Conservation (phyloP, 1,140 invertebrate species). For the Cherax quadricarinatus region DNA sequence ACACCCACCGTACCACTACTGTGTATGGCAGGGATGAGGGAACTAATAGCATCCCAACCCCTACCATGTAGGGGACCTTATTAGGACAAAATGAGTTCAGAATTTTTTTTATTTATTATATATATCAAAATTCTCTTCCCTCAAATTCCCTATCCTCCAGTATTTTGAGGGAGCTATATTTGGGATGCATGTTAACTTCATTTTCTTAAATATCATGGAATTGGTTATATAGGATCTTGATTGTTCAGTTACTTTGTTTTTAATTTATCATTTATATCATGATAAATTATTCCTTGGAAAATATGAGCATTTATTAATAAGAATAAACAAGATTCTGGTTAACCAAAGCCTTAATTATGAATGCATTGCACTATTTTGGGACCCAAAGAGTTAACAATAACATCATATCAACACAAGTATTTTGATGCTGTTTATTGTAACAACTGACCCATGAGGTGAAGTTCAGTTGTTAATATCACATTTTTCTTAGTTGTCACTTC, state of each 20-base stretch:
- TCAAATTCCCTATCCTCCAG: background rate
- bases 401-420: constrained; percentile 16
- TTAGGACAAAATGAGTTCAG: constrained; percentile 6
- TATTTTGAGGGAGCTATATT: background rate
- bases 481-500: background rate
- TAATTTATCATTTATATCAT: constrained; percentile 8
- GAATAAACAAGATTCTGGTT: constrained; percentile 13
- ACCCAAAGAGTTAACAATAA: constrained; percentile 3
- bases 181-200: background rate
- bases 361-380: constrained; percentile 7
- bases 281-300: background rate
- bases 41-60: constrained; percentile 2
- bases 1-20: constrained; percentile 8
- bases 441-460: background rate
- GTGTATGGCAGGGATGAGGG: constrained; percentile 1
- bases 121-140: background rate
- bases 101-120: background rate
- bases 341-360: background rate
- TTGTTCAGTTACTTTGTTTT: background rate
- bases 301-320: background rate
- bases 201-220: background rate
- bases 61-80: constrained; percentile 28
- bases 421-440: constrained; percentile 1
- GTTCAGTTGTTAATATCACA: background rate
- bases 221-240: background rate